These are phyloP conservation scores for Vireo altiloquus DNA, from an alignment of 2,113 vertebrate genomes.

Conservation along the genomic window DNA sequence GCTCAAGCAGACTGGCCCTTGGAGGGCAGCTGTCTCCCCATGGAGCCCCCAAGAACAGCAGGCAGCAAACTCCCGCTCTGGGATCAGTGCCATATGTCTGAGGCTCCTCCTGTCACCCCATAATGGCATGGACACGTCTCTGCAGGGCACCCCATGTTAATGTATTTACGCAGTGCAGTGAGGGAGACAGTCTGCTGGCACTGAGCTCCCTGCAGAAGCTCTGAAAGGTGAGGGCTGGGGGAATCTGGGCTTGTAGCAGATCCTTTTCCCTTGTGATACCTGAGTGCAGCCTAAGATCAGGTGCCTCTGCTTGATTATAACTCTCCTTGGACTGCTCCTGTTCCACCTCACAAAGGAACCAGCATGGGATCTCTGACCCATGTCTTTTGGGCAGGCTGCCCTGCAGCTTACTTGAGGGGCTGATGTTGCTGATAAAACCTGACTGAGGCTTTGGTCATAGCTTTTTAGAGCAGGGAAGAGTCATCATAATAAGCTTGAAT, in stretches of 20 bases:
- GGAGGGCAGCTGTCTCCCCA: neutral
- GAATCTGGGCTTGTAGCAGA: neutral
- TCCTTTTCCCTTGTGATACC: neutral
- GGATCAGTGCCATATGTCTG: fast-evolving
- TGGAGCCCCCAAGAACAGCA: neutral
- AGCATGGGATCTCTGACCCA: neutral
- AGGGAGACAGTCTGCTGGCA: neutral
- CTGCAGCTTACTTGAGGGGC: neutral
- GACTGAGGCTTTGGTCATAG: neutral
- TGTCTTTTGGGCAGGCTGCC: neutral
- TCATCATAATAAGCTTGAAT: neutral
- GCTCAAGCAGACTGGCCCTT: neutral
- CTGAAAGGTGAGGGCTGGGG: neutral
- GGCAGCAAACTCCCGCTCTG: fast-evolving
- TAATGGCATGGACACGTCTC: neutral
- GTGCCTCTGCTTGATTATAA: neutral
- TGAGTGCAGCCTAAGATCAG: neutral
- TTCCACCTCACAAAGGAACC: neutral
- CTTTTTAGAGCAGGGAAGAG: neutral
- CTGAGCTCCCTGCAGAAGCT: neutral
- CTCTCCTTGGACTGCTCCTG: neutral
- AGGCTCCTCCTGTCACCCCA: neutral
- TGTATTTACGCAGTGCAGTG: neutral
- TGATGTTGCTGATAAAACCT: neutral
- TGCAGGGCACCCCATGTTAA: neutral